A percentile compares a stretch with the other conserved stretches of the same genome.
Conservation (phyloP, 2,797 vertebrate genomes). For the Pangasius larnaudii region DNA sequence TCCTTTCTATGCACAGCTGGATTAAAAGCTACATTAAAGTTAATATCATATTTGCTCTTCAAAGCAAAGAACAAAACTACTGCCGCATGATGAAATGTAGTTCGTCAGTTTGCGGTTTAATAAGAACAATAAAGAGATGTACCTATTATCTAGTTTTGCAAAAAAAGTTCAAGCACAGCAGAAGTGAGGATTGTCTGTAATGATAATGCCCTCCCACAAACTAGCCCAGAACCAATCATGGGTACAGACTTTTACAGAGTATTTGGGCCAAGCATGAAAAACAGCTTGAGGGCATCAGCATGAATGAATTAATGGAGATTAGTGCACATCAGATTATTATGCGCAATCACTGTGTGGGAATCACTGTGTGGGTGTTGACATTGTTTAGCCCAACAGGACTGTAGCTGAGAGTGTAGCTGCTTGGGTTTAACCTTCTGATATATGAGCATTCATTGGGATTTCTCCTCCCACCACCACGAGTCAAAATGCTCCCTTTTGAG, state of each 20-base stretch:
- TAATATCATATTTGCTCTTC: not conserved
- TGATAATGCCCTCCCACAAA: not conserved
- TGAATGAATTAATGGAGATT: not conserved
- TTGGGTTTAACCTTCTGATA: not conserved
- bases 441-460: not conserved
- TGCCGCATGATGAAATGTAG: not conserved
- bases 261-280: constrained; percentile 4
- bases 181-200: not conserved
- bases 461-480: not conserved
- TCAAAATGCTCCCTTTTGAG: constrained; percentile 23
- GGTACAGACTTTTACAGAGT: not conserved
- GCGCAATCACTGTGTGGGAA: not conserved
- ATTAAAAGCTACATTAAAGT: not conserved
- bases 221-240: not conserved
- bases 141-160: not conserved
- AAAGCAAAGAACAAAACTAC: not conserved
- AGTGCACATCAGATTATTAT: not conserved
- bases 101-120: not conserved
- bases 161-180: not conserved
- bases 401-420: not conserved
- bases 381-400: not conserved
- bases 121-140: not conserved
- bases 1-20: not conserved
- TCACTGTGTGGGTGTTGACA: not conserved
- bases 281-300: not conserved